Evolutionary conservation across 1,140 invertebrate genomes (phyloP).

Genomic region (Cydia fagiglandana): DNA sequence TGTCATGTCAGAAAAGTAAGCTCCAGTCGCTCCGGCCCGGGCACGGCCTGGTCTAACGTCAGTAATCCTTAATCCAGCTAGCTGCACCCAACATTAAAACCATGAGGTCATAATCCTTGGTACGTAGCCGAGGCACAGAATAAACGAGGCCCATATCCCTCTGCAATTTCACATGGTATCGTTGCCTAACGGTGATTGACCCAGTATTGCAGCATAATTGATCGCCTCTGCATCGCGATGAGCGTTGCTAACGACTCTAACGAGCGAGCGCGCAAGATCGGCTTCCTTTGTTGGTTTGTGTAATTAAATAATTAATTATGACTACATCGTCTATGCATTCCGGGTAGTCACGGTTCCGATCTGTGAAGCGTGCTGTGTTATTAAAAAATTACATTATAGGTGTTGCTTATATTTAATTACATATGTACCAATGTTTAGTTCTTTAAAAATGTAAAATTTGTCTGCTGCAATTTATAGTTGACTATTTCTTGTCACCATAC

Average conservation of each 20-base stretch:
- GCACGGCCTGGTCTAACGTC: too few species aligned
- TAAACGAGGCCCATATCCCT: too few species aligned
- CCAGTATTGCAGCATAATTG: slow-evolving; percentile 6
- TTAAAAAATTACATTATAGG: neutral
- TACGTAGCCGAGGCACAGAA: neutral
- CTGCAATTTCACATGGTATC: neutral
- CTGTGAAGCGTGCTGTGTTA: neutral
- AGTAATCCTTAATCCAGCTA: too few species aligned
- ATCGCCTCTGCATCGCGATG: neutral
- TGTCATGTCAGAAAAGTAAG: too few species aligned
- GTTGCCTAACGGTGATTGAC: slow-evolving; percentile 5
- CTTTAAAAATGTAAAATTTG: too few species aligned
- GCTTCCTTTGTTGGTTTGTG: neutral
- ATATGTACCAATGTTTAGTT: too few species aligned
- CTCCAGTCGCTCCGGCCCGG: too few species aligned
- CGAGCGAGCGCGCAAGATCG: slow-evolving; percentile 1
- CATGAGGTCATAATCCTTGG: neutral
- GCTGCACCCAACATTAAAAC: too few species aligned
- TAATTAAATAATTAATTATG: slow-evolving; percentile 15
- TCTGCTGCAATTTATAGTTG: too few species aligned
- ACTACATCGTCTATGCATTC: slow-evolving; percentile 21
- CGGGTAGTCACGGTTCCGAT: slow-evolving; percentile 13
- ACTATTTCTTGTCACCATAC: too few species aligned
- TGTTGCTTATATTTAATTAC: neutral
- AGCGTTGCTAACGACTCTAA: neutral